These are phyloP conservation scores for Cataglyphis rosenhaueri DNA, from an alignment of 2,888 invertebrate genomes.

Conservation along the genomic window DNA sequence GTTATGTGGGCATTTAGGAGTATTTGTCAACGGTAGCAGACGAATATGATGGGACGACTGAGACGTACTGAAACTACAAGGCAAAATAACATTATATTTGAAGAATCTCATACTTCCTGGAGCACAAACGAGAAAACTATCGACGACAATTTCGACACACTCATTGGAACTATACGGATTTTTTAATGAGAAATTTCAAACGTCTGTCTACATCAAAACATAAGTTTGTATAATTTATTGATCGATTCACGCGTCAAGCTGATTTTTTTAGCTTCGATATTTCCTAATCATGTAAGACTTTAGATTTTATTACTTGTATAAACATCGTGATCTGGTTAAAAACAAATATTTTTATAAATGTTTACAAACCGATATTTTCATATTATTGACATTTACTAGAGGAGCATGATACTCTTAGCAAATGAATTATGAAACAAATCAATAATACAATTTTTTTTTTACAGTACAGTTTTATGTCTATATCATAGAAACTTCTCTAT, in stretches of 20 bases:
- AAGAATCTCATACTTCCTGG: constrained; percentile 49
- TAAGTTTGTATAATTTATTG: constrained; percentile 16
- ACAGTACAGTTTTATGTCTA: neutral
- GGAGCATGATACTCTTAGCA: neutral
- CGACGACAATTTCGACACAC: constrained; percentile 15
- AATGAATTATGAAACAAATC: neutral
- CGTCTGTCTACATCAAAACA: neutral
- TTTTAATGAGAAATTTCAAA: constrained; percentile 32
- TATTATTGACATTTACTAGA: constrained; percentile 4
- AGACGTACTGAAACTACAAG: constrained; percentile 28
- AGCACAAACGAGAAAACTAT: constrained; percentile 20
- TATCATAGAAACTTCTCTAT: neutral
- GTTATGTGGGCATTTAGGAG: constrained; percentile 51
- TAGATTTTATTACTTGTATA: constrained; percentile 31
- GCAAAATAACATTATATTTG: constrained; percentile 45
- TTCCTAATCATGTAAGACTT: constrained; percentile 6
- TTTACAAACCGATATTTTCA: constrained; percentile 38
- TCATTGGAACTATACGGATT: constrained; percentile 12
- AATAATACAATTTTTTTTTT: neutral
- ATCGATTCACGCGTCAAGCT: neutral
- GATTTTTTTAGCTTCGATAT: constrained; percentile 24
- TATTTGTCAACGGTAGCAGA: constrained; percentile 39
- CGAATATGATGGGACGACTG: constrained; percentile 16
- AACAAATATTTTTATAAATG: constrained; percentile 53
- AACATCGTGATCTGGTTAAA: constrained; percentile 42